phyloP scores from a whole-genome alignment of 2,888 invertebrate species.

The Tribolium freemani region DNA sequence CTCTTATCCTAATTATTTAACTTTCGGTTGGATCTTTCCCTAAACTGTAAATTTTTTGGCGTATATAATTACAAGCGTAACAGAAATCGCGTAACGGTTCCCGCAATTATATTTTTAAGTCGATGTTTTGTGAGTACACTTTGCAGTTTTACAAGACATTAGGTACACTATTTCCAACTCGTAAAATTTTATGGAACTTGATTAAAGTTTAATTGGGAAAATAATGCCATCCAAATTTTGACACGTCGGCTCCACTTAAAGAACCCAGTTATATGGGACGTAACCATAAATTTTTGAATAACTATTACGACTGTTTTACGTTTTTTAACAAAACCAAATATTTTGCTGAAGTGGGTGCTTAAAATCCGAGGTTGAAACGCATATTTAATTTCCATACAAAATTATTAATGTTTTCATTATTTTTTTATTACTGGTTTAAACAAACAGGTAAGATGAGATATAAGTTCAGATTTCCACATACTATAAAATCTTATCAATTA shows the following conservation, averaged over 20 bases:
- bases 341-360: background rate
- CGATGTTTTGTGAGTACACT: background rate
- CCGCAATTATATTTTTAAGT: background rate
- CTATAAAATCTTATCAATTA: too few species aligned
- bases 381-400: background rate
- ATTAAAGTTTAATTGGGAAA: background rate
- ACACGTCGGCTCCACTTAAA: background rate
- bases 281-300: background rate
- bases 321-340: background rate
- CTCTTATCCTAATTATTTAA: too few species aligned
- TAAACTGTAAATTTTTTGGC: background rate
- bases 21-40: background rate
- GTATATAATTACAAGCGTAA: background rate
- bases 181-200: background rate
- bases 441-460: too few species aligned
- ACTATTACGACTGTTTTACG: background rate
- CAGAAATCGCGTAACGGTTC: background rate
- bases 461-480: too few species aligned
- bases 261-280: background rate
- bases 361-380: background rate
- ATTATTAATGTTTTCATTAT: background rate
- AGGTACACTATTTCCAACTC: background rate
- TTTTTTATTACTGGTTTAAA: too few species aligned
- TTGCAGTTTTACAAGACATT: background rate
- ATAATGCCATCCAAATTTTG: background rate